Evolutionary conservation across 2,888 invertebrate genomes (phyloP), one percentile per base, ranked within the genome.

Genomic region (Hedya salicella): DNA sequence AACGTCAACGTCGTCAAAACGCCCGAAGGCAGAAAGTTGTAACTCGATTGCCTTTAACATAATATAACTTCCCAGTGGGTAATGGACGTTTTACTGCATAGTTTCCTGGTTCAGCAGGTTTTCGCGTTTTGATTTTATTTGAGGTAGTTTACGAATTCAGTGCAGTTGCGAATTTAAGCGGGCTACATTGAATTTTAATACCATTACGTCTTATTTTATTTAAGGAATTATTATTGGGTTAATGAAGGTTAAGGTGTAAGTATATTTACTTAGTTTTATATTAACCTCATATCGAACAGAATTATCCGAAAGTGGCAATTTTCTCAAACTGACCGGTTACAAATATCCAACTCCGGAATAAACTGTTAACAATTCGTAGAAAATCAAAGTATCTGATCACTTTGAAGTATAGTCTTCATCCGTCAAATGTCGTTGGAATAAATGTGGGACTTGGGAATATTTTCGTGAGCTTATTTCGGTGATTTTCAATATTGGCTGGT

Each of bases 401-500:
- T 68, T 65, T 70, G 74, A 75, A 70, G 68, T 69, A 72, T 72
- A 68, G 69, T 60, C 68, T 71, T 71, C 67, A 68, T 78, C 72
- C 49, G 71, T 78, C 78, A 77, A 65, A 76, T 70, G 77, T 75
- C 76, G 46, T 48, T 64, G 56, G 70, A 70, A 74, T 46, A 53
- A 60, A 64, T 46, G 53, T 72, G 32, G 72, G 75, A 69, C 73
- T 70, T 73, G 75, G 21, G 36, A n/a, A 40, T 46, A 44, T 59
- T 46, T 59, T 39, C 75, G 77, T 76, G 77, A 75, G 75, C 70
- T 76, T 73, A 75, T 76, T 71, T 73, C 63, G 50, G 50, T 65
- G 67, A 65, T 66, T 69, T 63, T 49, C 14, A 16, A 21, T 39
- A 32, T 21, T 48, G 17, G 19, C 11, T 16, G 19, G n/a, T 36